Evolutionary conservation across 2,888 invertebrate genomes (phyloP), one percentile per base, ranked within the genome.

Genomic region (Acleris emargana): DNA sequence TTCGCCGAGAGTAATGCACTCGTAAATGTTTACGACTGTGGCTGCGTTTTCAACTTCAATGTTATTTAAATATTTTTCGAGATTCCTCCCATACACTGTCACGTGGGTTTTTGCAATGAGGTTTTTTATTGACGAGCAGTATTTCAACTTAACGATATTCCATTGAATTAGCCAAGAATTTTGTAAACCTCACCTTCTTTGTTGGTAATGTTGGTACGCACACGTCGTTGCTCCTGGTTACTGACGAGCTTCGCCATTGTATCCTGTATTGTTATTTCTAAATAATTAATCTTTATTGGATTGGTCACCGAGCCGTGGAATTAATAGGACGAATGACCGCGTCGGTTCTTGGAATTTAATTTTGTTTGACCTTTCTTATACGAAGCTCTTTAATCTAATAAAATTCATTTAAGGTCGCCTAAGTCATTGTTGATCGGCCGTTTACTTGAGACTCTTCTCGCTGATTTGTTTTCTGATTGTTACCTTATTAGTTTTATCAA

Each of bases 21-120:
- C 91, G 85, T 92, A 89, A 92, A 91, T 81, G 83, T 91, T 92
- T 89, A 91, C 84, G 85, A 84, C 83, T 81, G 76, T 76, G 80
- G 81, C 82, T 83, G 85, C 80, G 77, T 83, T 86, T 84, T 81
- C 77, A 77, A 77, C 79, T 78, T 79, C 80, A 83, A 82, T 83
- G 84, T 82, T 81, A 81, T 86, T 87, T 84, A 84, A 88, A 86
- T 87, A 79, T 83, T 87, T 84, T 86, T 88, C 87, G 75, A 77
- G 74, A 82, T 82, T 78, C 76, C 73, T 72, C 66, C 58, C 67
- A 58, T 63, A 69, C 74, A 72, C 69, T 74, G 71, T 73, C 72
- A 72, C 76, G 74, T 73, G 75, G 71, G 73, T 72, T 79, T 77
- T 73, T 76, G 78, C 77, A 76, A 80, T 75, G 77, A 74, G 70